Evolutionary conservation across 2,113 vertebrate genomes (phyloP).

Genomic region (Furnarius figulus): DNA sequence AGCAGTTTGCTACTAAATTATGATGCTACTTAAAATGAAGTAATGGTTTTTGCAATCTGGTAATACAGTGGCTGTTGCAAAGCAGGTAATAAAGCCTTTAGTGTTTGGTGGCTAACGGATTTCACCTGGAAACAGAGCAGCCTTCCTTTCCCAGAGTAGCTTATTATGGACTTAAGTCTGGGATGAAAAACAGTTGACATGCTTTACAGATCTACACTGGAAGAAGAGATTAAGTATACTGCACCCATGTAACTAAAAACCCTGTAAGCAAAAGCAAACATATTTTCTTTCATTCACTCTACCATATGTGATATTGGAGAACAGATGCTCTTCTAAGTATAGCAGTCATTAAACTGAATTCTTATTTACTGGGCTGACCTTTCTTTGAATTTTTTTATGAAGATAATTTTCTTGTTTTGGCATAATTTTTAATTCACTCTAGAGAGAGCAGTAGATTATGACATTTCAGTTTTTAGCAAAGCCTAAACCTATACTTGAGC

Average conservation of each 20-base stretch:
- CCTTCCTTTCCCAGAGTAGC: neutral
- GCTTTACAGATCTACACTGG: neutral
- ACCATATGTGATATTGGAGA: neutral
- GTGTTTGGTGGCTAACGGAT: neutral
- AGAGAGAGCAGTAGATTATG: neutral
- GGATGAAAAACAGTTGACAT: neutral
- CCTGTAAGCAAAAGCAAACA: neutral
- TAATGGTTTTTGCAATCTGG: neutral
- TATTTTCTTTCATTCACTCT: neutral
- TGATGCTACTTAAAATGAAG: neutral
- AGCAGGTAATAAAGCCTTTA: neutral
- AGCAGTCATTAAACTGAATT: neutral
- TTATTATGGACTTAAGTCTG: neutral
- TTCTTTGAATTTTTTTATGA: slow-evolving; percentile 35
- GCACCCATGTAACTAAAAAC: neutral
- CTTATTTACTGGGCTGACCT: neutral
- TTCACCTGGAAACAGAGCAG: neutral
- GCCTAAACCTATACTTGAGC: neutral
- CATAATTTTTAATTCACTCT: neutral
- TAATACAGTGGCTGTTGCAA: neutral
- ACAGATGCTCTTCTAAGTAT: slow-evolving; percentile 28
- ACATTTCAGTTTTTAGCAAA: neutral
- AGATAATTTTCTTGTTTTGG: neutral
- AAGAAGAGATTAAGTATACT: neutral
- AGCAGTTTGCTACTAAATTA: neutral